Evolutionary conservation across 2,888 invertebrate genomes (phyloP), one percentile per base, ranked within the genome.

Genomic region (Glyphotaelius pellucidus): DNA sequence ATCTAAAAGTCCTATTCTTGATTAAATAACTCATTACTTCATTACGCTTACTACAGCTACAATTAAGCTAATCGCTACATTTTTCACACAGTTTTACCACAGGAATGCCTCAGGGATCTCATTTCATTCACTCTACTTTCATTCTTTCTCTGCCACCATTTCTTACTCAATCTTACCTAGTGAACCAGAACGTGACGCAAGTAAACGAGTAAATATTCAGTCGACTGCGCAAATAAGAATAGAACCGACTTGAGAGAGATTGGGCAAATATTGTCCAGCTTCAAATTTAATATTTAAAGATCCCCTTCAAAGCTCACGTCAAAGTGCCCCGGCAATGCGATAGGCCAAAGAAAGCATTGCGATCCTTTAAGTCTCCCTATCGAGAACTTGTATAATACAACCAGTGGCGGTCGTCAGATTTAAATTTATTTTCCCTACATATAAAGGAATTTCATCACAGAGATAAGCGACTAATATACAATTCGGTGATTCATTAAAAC

Each of bases 231-330:
- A 86, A 85, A 86, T 86, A 42, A 42, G 11, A 35, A 38, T 5
- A 83, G 25, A 25, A 35, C 35, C 9, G 25, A 32, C 15, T 83
- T 19, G 32, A 12, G n/a, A 35, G 32, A 83, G 47, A 42, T 42
- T 30, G 86, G 86, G 42, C 42, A 86, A 85, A 85, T n/a, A 85
- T 85, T 38, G 35, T 89, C 79, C 88, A 89, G 88, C 88, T 38
- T 89, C 67, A 67, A 89, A 79, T 79, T 89, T 79, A 89, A 89
- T 89, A 79, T 89, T 35, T 35, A 89, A 89, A 79, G 88, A 89
- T 89, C 88, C 42, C 35, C 42, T 30, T 42, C 86, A 86, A 86
- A 86, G 42, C 42, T 30, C 86, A n/a, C 25, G n/a, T 30, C 42
- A 86, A 67, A 67, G 67, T 67, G 67, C 67, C 67, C 67, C 38